Base-by-base conservation (phyloP, 2,888 invertebrate genomes). In the Zygogramma bicolorata region DNA sequence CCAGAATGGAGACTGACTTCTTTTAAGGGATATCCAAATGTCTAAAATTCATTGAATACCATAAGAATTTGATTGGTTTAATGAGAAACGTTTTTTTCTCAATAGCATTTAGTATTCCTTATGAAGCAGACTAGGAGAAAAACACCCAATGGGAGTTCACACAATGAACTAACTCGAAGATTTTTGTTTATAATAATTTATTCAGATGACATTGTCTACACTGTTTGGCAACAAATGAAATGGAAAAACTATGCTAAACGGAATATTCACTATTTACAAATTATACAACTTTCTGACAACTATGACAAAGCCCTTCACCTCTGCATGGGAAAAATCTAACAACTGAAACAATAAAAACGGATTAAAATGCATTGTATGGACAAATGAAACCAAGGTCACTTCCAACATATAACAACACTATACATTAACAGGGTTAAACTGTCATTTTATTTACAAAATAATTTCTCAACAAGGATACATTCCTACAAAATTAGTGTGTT, bases 401-500 rank as follows among this genome's bases (percentile, higher is more conserved):
- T 80, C 75, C 69, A 80, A 81, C 78, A 62, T 78, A 80, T 80
- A 78, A 78, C 77, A 77, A 71, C 79, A 79, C 77, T 80, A 77
- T 80, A 79, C 78, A 79, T 70, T 76, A 81, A 81, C 80, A 81
- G 78, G 78, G 70, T 76, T 71, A 68, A 68, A 71, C 77, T 57
- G 73, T 70, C 46, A 66, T 67, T 71, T 66, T 81, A 81, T 82
- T 70, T 81, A 83, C 79, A 81, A 79, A 82, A 75, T 74, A 77
- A 80, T 78, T 69, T 20, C 70, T 72, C 67, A 78, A 81, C 81
- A 81, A 78, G 76, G 74, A 79, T 73, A 80, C 76, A 77, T 78
- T 73, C 76, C 75, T 81, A 80, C 71, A 79, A 81, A 81, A 79
- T 80, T 75, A 79, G 76, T 78, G 77, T 72, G 63, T 79, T 73